These are phyloP conservation scores for Epinephelus fuscoguttatus DNA, from an alignment of 2,113 vertebrate species.

Conservation along the genomic window DNA sequence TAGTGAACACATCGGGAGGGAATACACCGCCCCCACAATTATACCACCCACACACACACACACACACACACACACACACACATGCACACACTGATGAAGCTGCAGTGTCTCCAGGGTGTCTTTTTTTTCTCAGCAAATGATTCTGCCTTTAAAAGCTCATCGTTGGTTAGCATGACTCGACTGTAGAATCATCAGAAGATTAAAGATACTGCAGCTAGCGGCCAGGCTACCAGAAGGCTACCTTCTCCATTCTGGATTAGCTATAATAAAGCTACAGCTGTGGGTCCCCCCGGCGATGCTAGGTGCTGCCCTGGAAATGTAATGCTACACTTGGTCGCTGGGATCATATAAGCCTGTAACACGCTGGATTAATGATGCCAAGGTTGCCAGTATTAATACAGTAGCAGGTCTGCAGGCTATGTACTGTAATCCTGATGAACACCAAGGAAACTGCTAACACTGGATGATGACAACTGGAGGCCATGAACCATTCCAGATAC, in stretches of 20 bases:
- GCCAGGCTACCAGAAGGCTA: conserved; percentile 39
- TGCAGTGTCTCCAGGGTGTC: conserved; percentile 66
- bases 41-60: conserved; percentile 41
- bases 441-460: conserved; percentile 62
- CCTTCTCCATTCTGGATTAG: conserved; percentile 52
- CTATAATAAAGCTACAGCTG: conserved; percentile 49
- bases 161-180: conserved; percentile 70
- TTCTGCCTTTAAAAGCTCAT: conserved; percentile 52
- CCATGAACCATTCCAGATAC: conserved; percentile 34
- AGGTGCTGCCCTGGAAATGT: conserved; percentile 60
- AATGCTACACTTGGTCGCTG: conserved; percentile 55
- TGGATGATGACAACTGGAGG: conserved; percentile 65
- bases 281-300: conserved; percentile 29
- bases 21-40: conserved; percentile 64
- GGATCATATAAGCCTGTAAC: conserved; percentile 74
- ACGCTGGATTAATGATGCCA: conserved; percentile 75
- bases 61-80: background rate
- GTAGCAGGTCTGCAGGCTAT: conserved; percentile 56
- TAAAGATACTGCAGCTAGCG: conserved; percentile 58
- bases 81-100: conserved; percentile 5
- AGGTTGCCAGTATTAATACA: conserved; percentile 65
- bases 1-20: conserved; percentile 78
- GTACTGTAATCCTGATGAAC: conserved; percentile 56
- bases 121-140: conserved; percentile 42
- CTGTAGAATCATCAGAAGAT: conserved; percentile 76